Evolutionary conservation across 1,140 invertebrate species (phyloP).

Genomic region (Neodiprion virginianus): DNA sequence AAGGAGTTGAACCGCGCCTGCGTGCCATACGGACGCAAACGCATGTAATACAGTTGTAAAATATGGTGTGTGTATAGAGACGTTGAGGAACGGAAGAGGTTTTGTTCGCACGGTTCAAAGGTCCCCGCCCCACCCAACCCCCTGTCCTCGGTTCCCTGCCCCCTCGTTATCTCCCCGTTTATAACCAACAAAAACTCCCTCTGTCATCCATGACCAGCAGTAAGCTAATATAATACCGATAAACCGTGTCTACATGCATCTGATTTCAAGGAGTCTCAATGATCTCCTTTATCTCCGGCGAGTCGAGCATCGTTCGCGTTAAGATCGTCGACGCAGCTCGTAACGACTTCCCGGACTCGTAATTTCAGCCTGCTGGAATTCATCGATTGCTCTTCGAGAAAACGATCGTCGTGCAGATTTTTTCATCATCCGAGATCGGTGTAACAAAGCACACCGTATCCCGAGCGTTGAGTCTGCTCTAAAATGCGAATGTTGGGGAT

Average conservation of each 20-base stretch:
- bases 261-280: conserved; percentile 47
- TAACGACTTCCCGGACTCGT: not conserved
- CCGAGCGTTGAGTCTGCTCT: no score
- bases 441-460: no score
- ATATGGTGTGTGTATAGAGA: conserved; percentile 23
- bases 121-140: conserved; percentile 22
- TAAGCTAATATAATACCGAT: conserved; percentile 31
- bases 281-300: conserved; percentile 39
- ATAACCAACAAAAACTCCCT: conserved; percentile 47
- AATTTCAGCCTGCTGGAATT: not conserved
- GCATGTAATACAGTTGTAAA: conserved; percentile 11
- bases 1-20: not conserved
- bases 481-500: no score
- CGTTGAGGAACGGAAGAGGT: conserved; percentile 47
- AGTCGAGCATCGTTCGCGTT: not conserved
- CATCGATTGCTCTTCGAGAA: no score
- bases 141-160: not conserved
- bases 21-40: conserved; percentile 15
- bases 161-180: conserved; percentile 33
- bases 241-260: conserved; percentile 35
- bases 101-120: conserved; percentile 47
- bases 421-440: no score
- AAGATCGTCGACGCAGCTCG: not conserved
- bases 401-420: no score
- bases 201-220: conserved; percentile 42